Percentiles rank a stretch among this genome's conserved stretches.
phyloP scores from a whole-genome alignment of 1,140 invertebrate species.

The Metopolophium dirhodum region DNA sequence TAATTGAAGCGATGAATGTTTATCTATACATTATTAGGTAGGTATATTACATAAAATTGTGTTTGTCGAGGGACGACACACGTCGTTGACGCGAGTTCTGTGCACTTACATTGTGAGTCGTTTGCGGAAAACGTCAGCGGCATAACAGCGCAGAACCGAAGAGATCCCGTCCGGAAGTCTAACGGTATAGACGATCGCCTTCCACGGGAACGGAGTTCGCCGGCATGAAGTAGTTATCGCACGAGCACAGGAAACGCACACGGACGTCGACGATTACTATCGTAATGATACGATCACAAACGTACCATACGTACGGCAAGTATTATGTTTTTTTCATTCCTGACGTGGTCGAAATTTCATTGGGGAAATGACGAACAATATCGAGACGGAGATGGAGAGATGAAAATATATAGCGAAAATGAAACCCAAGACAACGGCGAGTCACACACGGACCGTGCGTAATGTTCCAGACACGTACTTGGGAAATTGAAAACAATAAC shows the following conservation, averaged over 20 bases:
- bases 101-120: constrained; percentile 39
- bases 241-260: constrained; percentile 4
- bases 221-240: neutral
- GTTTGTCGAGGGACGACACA: too few relatives aligned
- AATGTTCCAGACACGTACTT: neutral
- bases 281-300: neutral
- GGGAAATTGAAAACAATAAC: neutral
- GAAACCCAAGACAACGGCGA: neutral
- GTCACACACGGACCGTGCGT: neutral
- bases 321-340: neutral
- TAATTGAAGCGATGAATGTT: neutral
- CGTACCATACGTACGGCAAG: neutral
- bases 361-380: neutral
- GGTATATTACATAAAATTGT: neutral
- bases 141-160: constrained; percentile 45
- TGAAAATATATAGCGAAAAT: neutral
- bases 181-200: neutral
- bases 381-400: neutral
- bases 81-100: neutral
- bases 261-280: constrained; percentile 10
- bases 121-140: constrained; percentile 23
- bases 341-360: neutral
- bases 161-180: neutral
- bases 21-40: neutral
- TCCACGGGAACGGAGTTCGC: neutral